Conservation (phyloP, 2,888 invertebrate species). For the Aquatica leii region DNA sequence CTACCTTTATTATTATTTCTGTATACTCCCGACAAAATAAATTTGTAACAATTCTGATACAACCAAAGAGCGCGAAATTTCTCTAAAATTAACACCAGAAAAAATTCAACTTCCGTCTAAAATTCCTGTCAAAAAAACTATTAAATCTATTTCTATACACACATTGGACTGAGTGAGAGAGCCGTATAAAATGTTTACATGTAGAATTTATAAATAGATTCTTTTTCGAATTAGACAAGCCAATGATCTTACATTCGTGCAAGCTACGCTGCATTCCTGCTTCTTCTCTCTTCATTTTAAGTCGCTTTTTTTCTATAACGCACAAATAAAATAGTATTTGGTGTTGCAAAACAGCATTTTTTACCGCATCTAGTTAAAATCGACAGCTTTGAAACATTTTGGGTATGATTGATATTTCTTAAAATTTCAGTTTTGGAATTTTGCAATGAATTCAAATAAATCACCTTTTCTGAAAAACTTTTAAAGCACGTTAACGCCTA, state of each 20-base stretch:
- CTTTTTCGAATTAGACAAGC: conserved; percentile 25
- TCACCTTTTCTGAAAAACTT: conserved; percentile 24
- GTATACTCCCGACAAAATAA: too few species aligned
- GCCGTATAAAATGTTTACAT: conserved; percentile 22
- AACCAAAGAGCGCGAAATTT: too few species aligned
- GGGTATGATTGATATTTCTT: neutral
- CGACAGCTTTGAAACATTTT: neutral
- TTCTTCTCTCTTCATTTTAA: conserved; percentile 22
- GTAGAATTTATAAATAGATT: conserved; percentile 24
- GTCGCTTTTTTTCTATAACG: neutral
- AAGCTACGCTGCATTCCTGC: conserved; percentile 27
- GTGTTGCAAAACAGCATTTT: neutral
- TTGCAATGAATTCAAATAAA: conserved; percentile 28
- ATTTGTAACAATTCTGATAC: too few species aligned
- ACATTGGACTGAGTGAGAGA: neutral
- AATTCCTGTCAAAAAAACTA: neutral
- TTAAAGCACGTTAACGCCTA: conserved; percentile 22
- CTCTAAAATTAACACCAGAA: neutral
- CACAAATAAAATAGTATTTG: neutral
- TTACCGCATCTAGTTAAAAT: neutral
- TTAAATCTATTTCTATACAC: neutral
- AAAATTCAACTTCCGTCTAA: neutral
- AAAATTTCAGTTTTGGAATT: conserved; percentile 35
- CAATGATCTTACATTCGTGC: conserved; percentile 14
- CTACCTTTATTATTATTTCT: too few species aligned